Evolutionary conservation across 2,888 invertebrate species (phyloP).

Genomic region (Acleris sparsana): DNA sequence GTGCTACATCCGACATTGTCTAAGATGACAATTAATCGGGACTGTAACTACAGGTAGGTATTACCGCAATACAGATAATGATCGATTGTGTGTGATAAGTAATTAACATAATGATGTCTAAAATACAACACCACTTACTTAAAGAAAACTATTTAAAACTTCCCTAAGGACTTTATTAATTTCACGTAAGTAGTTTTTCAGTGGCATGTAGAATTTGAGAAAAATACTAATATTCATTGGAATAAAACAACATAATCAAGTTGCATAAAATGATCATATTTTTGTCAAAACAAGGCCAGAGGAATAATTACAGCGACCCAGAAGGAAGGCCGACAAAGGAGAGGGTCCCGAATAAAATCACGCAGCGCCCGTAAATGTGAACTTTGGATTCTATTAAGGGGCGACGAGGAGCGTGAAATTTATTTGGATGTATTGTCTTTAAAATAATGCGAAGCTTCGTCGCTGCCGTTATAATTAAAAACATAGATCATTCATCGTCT

Average conservation of each 20-base stretch:
- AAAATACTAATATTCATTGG: no score
- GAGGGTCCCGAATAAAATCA: constrained; percentile 48
- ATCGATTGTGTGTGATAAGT: no score
- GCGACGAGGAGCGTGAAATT: constrained; percentile 47
- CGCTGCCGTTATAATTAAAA: neutral
- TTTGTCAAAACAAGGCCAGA: constrained; percentile 37
- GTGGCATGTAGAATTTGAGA: no score
- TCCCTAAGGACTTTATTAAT: no score
- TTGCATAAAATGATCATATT: constrained; percentile 25
- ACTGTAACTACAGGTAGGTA: no score
- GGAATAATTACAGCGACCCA: constrained; percentile 48
- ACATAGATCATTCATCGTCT: neutral
- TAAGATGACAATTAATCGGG: no score
- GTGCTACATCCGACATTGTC: no score
- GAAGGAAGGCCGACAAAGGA: constrained; percentile 44
- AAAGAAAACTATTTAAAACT: no score
- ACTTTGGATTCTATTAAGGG: constrained; percentile 53
- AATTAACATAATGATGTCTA: no score
- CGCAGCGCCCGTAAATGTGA: constrained; percentile 45
- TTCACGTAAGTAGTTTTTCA: no score
- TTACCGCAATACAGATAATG: no score
- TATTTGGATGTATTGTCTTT: constrained; percentile 29
- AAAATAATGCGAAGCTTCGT: constrained; percentile 15
- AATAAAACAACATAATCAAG: constrained; percentile 18
- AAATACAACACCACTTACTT: no score